Evolutionary conservation across 1,140 invertebrate genomes (phyloP).

Genomic region (Onthophagus taurus): DNA sequence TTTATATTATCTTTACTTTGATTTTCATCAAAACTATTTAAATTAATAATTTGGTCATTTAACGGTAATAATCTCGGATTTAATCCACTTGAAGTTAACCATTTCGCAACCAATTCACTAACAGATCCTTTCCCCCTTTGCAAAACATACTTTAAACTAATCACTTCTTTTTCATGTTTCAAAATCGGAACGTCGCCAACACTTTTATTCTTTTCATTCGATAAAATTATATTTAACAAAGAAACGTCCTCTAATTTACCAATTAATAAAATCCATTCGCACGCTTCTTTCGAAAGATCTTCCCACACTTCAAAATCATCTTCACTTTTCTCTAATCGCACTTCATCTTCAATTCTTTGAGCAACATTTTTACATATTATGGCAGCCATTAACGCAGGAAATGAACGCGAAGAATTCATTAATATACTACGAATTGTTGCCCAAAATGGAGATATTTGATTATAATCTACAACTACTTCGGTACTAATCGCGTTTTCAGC

Average conservation of each 20-base stretch:
- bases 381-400: constrained; percentile 62
- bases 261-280: constrained; percentile 75
- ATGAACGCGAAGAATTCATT: constrained; percentile 57
- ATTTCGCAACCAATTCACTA: constrained; percentile 72
- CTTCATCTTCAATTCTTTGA: constrained; percentile 41
- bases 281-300: constrained; percentile 71
- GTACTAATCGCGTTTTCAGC: constrained; percentile 37
- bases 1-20: constrained; percentile 16
- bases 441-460: constrained; percentile 66
- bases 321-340: constrained; percentile 38
- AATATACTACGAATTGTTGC: constrained; percentile 57
- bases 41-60: constrained; percentile 22
- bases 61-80: constrained; percentile 43
- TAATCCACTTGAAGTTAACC: constrained; percentile 61
- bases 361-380: constrained; percentile 67
- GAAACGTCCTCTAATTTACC: constrained; percentile 84
- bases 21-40: not conserved
- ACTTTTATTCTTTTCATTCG: constrained; percentile 43
- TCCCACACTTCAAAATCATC: constrained; percentile 62
- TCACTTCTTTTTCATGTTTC: constrained; percentile 45
- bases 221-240: constrained; percentile 59
- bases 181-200: constrained; percentile 43
- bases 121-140: constrained; percentile 74
- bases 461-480: constrained; percentile 44
- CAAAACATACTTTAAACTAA: constrained; percentile 65